Base-by-base conservation (phyloP, 2,888 invertebrate genomes). In the Drosophila engyochracea region DNA sequence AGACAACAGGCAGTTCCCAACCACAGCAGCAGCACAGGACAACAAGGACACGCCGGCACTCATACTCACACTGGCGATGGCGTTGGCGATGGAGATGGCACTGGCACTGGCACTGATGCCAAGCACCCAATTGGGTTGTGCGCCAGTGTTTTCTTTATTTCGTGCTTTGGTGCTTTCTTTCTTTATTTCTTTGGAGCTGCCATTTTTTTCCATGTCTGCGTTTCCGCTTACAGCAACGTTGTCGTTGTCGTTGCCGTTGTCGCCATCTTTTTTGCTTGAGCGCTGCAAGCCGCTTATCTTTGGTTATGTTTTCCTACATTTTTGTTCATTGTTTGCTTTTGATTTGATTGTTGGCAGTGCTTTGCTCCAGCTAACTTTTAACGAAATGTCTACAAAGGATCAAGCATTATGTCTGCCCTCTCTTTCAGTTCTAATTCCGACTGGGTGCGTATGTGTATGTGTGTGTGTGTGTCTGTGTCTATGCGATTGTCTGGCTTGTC, bases 381-480 rank as follows among this genome's bases (percentile, higher is more conserved):
- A 90, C 89, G 90, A 89, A 90, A 89, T 88, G 88, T 90, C 90
- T 88, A 90, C 90, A 88, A 88, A 88, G 88, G 90, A 86, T 89
- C 87, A 79, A 75, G 85, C 81, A 82, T 84, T 81, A 85, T 81
- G 78, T 79, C 74, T 70, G 64, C 68, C 64, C 57, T 53, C 70
- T 37, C 31, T 55, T 37, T 22, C 59, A 35, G 41, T 49, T 47
- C 59, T 66, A 55, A 58, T 66, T 69, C 61, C 57, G 33, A 37
- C 47, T 60, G 39, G 28, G n/a, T 57, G 28, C 66, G 51, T 47
- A 47, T 53, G 19, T 68, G 47, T 41, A 41, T n/a, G 44, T 54
- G 39, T 59, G 39, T 61, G 47, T 59, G 39, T 58, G 53, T 63
- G 58, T 67, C 49, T 51, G 61, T 64, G 39, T 70, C 33, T 70